Evolutionary conservation across 2,113 vertebrate species (phyloP).

Genomic region (Oenanthe oenanthe): DNA sequence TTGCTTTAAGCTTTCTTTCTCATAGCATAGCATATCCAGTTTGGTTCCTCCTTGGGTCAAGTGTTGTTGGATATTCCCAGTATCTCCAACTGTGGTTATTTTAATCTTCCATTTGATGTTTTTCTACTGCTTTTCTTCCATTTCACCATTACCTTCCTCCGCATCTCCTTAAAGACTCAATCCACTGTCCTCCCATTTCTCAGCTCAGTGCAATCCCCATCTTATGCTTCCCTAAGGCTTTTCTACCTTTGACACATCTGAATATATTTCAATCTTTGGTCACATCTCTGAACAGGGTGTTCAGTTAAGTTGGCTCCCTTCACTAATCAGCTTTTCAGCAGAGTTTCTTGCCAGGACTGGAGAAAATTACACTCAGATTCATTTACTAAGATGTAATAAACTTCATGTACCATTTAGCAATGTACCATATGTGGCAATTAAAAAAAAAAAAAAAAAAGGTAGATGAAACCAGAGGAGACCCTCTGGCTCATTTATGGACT

Average conservation of each 20-base stretch:
- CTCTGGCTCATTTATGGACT: not conserved
- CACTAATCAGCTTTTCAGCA: not conserved
- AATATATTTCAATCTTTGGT: not conserved
- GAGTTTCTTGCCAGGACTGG: not conserved
- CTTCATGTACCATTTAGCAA: not conserved
- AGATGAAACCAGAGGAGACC: not conserved
- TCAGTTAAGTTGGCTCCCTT: not conserved
- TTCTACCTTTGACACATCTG: not conserved
- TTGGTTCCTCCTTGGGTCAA: not conserved
- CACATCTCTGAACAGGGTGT: not conserved
- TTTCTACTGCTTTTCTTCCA: not conserved
- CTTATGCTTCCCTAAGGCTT: not conserved
- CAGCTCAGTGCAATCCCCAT: not conserved
- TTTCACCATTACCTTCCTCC: not conserved
- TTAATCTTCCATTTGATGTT: not conserved
- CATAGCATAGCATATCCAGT: not conserved
- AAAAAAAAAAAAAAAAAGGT: not conserved
- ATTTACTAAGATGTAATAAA: conserved; percentile 22
- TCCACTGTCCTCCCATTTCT: not conserved
- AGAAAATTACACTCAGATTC: conserved; percentile 5
- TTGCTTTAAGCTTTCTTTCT: not conserved
- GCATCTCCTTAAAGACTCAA: not conserved
- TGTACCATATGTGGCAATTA: not conserved
- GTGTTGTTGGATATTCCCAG: not conserved
- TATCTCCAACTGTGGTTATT: not conserved